phyloP scores from a whole-genome alignment of 2,888 invertebrate species.

The Lydus trimaculatus region DNA sequence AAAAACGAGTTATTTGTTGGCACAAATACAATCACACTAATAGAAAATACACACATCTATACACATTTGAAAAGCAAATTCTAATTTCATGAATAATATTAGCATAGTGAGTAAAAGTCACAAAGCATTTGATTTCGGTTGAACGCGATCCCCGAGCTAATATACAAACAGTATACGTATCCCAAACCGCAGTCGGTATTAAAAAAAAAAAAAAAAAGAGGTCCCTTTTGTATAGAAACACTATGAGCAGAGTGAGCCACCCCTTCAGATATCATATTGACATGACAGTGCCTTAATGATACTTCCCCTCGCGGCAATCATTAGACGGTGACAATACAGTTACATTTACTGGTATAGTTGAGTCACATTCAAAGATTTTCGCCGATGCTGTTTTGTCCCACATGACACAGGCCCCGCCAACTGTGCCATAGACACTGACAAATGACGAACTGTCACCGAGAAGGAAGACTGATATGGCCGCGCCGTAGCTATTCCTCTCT shows the following conservation, averaged over 20 bases:
- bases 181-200: conserved; percentile 59
- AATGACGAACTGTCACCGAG: conserved; percentile 65
- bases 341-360: conserved; percentile 13
- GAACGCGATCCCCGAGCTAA: conserved; percentile 55
- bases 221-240: conserved; percentile 59
- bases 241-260: conserved; percentile 54
- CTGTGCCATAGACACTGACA: conserved; percentile 63
- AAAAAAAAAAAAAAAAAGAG: conserved; percentile 46
- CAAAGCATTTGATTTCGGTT: conserved; percentile 57
- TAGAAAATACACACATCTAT: conserved; percentile 33
- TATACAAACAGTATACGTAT: conserved; percentile 58
- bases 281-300: conserved; percentile 63
- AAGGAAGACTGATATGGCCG: conserved; percentile 65
- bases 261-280: conserved; percentile 62
- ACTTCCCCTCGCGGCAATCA: conserved; percentile 55
- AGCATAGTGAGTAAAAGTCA: conserved; percentile 58
- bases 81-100: conserved; percentile 59
- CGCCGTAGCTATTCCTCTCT: conserved; percentile 59
- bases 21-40: conserved; percentile 26
- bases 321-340: conserved; percentile 52
- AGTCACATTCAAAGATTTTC: conserved; percentile 55
- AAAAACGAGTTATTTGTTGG: conserved; percentile 2
- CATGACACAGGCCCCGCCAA: conserved; percentile 62
- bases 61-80: conserved; percentile 51
- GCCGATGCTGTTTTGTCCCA: conserved; percentile 62